Conservation (phyloP, 2,113 vertebrate species). For the Bubo blakistoni region DNA sequence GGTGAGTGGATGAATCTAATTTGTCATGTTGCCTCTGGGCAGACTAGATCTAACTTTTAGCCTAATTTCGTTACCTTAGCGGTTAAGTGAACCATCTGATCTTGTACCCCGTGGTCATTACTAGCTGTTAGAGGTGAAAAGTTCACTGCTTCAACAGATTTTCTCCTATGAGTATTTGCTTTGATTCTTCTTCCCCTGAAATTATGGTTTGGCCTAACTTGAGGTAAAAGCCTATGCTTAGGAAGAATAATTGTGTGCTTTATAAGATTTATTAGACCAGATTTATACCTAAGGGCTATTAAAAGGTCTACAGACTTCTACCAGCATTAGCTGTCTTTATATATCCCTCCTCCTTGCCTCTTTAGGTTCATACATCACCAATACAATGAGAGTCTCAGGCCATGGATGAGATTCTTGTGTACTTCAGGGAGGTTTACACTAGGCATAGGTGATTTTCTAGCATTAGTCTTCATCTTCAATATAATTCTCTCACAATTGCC, state of each 20-base stretch:
- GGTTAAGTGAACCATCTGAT: constrained; percentile 42
- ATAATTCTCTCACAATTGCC: not conserved
- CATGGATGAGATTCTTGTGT: not conserved
- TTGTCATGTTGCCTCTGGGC: constrained; percentile 56
- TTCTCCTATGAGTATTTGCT: not conserved
- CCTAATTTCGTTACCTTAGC: not conserved
- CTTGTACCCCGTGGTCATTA: not conserved
- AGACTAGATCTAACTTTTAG: constrained; percentile 47
- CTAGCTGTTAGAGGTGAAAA: constrained; percentile 50
- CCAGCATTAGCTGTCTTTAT: not conserved
- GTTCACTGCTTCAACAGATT: constrained; percentile 32
- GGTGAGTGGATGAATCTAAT: constrained; percentile 39
- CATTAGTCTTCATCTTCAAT: not conserved
- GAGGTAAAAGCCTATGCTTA: not conserved
- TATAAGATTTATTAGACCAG: not conserved
- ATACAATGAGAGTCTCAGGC: not conserved
- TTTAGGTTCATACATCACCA: not conserved
- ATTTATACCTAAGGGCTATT: not conserved
- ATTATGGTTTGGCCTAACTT: not conserved
- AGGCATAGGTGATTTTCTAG: not conserved
- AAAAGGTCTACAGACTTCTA: not conserved
- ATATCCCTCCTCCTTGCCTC: not conserved
- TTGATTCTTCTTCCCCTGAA: not conserved
- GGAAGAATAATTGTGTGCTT: not conserved
- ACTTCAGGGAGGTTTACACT: not conserved